Evolutionary conservation across 2,797 vertebrate genomes (phyloP).

Genomic region (Chaenodraco wilsoni): DNA sequence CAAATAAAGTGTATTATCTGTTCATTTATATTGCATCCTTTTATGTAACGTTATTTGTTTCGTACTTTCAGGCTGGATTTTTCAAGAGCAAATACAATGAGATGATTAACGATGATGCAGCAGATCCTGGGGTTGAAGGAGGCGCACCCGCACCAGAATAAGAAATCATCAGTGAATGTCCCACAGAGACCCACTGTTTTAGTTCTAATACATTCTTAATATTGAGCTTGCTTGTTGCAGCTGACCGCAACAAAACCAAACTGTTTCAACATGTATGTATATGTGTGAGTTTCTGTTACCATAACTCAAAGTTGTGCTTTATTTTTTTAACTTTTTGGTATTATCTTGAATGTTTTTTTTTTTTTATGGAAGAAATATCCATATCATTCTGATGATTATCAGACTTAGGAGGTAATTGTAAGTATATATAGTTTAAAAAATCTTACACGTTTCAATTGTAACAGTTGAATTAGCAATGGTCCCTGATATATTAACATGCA

Average conservation of each 20-base stretch:
- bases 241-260: background rate
- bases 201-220: background rate
- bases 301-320: background rate
- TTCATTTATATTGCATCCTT: background rate
- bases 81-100: conserved; percentile 89
- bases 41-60: conserved; percentile 1
- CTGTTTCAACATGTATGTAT: background rate
- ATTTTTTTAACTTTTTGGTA: background rate
- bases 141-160: background rate
- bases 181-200: background rate
- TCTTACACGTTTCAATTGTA: too few species aligned
- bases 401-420: background rate
- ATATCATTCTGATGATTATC: background rate
- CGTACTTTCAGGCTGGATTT: conserved; percentile 83
- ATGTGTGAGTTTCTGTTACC: background rate
- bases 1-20: background rate
- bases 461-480: too few species aligned
- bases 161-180: background rate
- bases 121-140: conserved; percentile 5
- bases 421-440: background rate
- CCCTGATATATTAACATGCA: too few species aligned
- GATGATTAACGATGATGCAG: conserved; percentile 72
- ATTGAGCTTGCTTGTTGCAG: background rate
- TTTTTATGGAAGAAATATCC: background rate
- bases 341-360: background rate